Conservation (phyloP, 2,888 invertebrate genomes). For the Calephelis perditalis region DNA sequence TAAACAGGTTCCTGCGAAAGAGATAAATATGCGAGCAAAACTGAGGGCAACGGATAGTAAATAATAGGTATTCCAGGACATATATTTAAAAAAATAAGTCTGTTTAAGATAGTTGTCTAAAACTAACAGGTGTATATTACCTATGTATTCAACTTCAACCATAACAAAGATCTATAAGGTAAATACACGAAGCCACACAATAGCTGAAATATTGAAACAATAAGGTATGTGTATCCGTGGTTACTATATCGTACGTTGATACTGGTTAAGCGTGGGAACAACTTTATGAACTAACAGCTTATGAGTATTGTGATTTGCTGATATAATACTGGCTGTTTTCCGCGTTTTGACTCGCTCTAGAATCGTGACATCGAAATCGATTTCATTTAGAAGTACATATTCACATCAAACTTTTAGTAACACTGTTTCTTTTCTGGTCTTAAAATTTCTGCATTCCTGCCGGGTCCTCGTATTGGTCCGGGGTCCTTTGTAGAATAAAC, state of each 20-base stretch:
- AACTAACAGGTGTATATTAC: conserved; percentile 23
- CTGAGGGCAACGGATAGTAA: no score
- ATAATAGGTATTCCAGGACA: no score
- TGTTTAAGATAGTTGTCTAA: no score
- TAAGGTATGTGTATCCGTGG: conserved; percentile 68
- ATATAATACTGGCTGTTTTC: neutral
- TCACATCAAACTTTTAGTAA: neutral
- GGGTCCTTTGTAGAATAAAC: no score
- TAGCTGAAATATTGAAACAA: conserved; percentile 75
- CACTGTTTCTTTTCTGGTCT: no score
- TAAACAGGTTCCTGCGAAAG: no score
- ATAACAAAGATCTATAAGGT: conserved; percentile 58
- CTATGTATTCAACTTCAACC: conserved; percentile 33
- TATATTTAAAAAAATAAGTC: no score
- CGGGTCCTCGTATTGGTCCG: no score
- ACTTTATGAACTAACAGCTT: neutral
- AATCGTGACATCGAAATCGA: no score
- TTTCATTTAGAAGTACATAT: neutral
- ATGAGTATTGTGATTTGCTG: neutral
- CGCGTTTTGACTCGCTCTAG: no score
- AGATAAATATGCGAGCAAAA: no score
- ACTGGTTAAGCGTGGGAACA: conserved; percentile 66
- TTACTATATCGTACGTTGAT: conserved; percentile 65
- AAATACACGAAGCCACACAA: conserved; percentile 65
- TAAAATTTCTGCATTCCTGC: no score